phyloP scores from a whole-genome alignment of 2,888 invertebrate genomes.

The Pimpla rufipes region DNA sequence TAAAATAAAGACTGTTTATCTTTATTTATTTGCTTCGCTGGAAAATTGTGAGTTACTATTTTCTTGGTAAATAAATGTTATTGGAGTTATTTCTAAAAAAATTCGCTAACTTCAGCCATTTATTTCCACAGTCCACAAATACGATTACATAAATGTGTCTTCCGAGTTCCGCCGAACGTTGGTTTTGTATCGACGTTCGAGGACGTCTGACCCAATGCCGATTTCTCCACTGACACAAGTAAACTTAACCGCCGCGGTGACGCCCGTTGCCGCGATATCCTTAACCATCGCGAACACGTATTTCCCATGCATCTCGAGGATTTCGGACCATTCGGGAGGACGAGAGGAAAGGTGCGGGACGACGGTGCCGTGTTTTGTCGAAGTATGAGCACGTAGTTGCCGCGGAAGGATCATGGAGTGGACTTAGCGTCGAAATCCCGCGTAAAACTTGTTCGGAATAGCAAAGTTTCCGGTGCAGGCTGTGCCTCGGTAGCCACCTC shows the following conservation, averaged over 20 bases:
- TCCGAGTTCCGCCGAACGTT: too few species aligned
- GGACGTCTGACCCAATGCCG: slow-evolving; percentile 49
- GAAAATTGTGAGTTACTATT: too few species aligned
- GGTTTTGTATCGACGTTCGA: slow-evolving; percentile 36
- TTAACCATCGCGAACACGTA: slow-evolving; percentile 81
- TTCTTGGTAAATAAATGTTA: too few species aligned
- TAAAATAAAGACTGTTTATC: too few species aligned
- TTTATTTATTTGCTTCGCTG: too few species aligned
- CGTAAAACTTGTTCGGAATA: slow-evolving; percentile 84
- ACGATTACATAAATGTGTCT: neutral
- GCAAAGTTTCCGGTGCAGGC: slow-evolving; percentile 78
- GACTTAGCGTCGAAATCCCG: slow-evolving; percentile 84
- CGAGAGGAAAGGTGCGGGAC: slow-evolving; percentile 24
- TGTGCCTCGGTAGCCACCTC: slow-evolving; percentile 49
- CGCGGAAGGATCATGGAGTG: slow-evolving; percentile 84
- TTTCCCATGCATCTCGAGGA: slow-evolving; percentile 83
- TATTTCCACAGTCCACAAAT: too few species aligned
- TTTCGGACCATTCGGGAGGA: slow-evolving; percentile 78
- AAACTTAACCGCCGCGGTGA: slow-evolving; percentile 20
- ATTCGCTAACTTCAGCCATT: too few species aligned
- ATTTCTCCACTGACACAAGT: slow-evolving; percentile 52
- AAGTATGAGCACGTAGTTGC: slow-evolving; percentile 85
- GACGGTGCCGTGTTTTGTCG: slow-evolving; percentile 79
- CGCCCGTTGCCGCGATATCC: slow-evolving; percentile 72
- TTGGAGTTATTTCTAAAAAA: too few species aligned